Percentiles rank a stretch among this genome's conserved stretches.
phyloP scores from a whole-genome alignment of 2,113 vertebrate genomes.

The Chionomys nivalis region DNA sequence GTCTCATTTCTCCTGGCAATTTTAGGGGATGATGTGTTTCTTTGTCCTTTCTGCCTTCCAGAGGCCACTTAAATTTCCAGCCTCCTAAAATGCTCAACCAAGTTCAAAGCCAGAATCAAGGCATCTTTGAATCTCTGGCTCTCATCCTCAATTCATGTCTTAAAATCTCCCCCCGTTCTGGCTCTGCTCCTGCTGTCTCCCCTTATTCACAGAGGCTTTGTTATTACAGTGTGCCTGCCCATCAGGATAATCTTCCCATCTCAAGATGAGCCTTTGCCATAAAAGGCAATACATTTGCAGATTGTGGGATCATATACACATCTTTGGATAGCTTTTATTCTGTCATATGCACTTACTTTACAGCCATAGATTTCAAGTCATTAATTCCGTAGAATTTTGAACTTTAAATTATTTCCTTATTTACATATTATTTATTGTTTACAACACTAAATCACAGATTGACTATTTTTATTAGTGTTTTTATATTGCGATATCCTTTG shows the following conservation, averaged over 20 bases:
- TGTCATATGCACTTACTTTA: background rate
- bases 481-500: background rate
- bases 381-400: background rate
- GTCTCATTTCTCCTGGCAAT: background rate
- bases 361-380: background rate
- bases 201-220: background rate
- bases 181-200: background rate
- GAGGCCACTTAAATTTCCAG: background rate
- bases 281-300: background rate
- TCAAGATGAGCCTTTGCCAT: background rate
- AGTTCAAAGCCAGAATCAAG: background rate
- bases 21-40: background rate
- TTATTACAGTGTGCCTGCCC: background rate
- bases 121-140: background rate
- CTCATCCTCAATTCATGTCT: background rate
- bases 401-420: background rate
- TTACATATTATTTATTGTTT: conserved; percentile 13
- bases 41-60: background rate
- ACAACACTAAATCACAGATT: background rate
- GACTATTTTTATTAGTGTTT: background rate
- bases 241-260: background rate
- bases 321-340: background rate
- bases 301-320: background rate
- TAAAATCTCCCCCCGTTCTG: background rate
- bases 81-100: background rate